Conservation (phyloP, 2,113 vertebrate species). For the Chaetodon auriga region DNA sequence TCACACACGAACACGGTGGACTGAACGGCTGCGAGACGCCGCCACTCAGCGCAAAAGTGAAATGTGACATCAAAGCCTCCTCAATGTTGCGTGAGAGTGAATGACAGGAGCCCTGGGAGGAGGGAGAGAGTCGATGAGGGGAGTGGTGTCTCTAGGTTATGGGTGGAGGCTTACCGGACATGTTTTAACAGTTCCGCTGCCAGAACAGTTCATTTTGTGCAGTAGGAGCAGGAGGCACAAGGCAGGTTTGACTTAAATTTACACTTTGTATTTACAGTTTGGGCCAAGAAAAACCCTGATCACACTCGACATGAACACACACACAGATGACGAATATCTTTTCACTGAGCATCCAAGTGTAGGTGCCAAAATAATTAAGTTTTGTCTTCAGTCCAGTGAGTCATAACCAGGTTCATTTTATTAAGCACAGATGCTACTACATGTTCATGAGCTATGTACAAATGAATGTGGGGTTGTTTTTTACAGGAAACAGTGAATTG, state of each 20-base stretch:
- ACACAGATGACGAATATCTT: neutral
- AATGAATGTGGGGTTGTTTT: neutral
- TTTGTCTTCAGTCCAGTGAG: neutral
- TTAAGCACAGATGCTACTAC: constrained; percentile 12
- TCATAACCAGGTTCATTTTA: constrained; percentile 35
- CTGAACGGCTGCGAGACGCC: neutral
- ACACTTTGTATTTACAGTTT: neutral
- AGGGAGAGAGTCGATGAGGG: constrained; percentile 41
- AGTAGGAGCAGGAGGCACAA: neutral
- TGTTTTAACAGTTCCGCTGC: constrained; percentile 31
- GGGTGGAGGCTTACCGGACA: constrained; percentile 27
- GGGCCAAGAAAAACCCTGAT: neutral
- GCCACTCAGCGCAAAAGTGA: neutral
- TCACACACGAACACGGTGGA: neutral
- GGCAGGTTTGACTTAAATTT: neutral
- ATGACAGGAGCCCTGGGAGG: neutral
- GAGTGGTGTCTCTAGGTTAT: constrained; percentile 73
- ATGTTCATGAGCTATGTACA: constrained; percentile 43
- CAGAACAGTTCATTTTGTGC: neutral
- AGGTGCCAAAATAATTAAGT: neutral
- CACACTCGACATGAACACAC: neutral
- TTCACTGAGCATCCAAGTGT: neutral
- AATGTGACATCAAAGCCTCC: neutral
- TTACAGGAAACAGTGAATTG: constrained; percentile 2
- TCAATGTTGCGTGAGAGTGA: neutral